Evolutionary conservation across 2,113 vertebrate genomes (phyloP), one percentile per base, ranked within the genome.

Genomic region (Ceyx cyanopectus): DNA sequence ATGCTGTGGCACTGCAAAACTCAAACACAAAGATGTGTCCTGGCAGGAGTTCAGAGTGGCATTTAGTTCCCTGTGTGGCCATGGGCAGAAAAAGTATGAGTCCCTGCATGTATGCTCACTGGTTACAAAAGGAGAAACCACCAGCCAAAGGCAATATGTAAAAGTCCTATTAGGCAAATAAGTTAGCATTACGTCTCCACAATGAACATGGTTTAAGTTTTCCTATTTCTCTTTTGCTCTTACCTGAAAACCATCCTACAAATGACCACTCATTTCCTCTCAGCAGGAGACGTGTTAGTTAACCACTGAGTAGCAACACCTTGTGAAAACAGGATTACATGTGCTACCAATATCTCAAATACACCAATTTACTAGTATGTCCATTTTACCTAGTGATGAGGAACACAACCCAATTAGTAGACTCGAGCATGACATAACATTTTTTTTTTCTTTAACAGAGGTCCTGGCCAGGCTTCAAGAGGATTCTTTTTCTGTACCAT

Each of bases 81-180:
- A 14, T 23, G 54, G 65, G 84, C 73, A 81, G 34, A 45, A 61
- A 81, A 94, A 76, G 68, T 26, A 53, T 8, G 2, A 93, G 21
- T 67, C 54, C 21, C 40, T 65, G 6, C 30, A 46, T 54, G 8
- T 21, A 66, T 5, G 17, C 10, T 75, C 58, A 66, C 21, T 48
- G n/a, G 56, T 11, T 78, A 56, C 14, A 70, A 53, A 70, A 46
- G 17, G 30, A 41, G 29, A 95, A 91, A 72, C 7, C 4, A 56
- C 24, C 8, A 48, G 34, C 8, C 18, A 57, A 91, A 89, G 89
- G n/a, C 54, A 92, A 65, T 65, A 26, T 85, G 74, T 62, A 81
- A 77, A 80, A 19, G 7, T 76, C 34, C 30, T 68, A 1, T 72
- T 78, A 76, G 62, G 30, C 50, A 93, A 89, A 81, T 30, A 48